phyloP scores from a whole-genome alignment of 1,140 invertebrate genomes.

The Apis cerana region DNA sequence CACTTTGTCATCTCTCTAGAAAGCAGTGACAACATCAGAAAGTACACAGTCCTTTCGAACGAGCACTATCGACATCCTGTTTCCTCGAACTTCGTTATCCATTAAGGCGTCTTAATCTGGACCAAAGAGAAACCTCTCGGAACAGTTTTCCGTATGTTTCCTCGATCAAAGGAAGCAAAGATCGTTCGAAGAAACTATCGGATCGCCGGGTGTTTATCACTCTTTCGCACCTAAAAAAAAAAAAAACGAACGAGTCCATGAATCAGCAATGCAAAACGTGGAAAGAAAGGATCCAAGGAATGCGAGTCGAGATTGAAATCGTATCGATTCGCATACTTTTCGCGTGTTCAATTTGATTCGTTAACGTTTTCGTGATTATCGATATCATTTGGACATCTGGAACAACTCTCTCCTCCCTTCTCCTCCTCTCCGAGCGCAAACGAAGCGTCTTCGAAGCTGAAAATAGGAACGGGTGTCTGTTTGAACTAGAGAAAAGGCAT shows the following conservation, averaged over 20 bases:
- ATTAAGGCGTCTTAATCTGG: conserved; percentile 58
- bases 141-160: not conserved
- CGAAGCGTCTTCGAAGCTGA: not conserved
- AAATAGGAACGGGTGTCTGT: not conserved
- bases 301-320: conserved; percentile 59
- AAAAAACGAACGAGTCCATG: not conserved
- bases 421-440: not conserved
- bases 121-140: conserved; percentile 18
- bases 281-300: conserved; percentile 8
- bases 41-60: conserved; percentile 12
- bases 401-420: not conserved
- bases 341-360: conserved; percentile 59
- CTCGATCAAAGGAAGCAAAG: not conserved
- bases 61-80: conserved; percentile 35
- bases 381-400: conserved; percentile 59
- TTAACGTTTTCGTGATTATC: conserved; percentile 59
- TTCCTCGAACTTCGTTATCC: conserved; percentile 39
- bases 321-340: conserved; percentile 70
- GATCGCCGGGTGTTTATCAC: no score
- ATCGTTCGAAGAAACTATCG: not conserved
- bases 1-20: not conserved
- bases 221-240: conserved; percentile 4
- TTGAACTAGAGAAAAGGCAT: not conserved
- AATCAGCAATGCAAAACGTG: conserved; percentile 17
- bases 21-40: conserved; percentile 13